These are phyloP conservation scores for Caenorhabditis sulstoni DNA, from an alignment of 2,888 invertebrate species.

Conservation along the genomic window DNA sequence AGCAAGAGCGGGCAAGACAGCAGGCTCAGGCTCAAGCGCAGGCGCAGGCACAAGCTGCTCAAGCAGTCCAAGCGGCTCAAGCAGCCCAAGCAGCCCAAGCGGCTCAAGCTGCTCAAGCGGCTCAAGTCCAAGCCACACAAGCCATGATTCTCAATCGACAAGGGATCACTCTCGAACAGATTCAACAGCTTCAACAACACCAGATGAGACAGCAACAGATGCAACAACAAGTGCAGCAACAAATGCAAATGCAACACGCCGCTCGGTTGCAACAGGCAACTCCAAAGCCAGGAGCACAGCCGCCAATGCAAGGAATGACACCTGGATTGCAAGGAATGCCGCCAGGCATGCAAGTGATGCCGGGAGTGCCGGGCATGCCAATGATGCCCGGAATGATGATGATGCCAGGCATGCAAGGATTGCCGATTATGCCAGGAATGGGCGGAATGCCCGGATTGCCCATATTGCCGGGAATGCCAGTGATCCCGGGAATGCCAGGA, in stretches of 20 bases:
- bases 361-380: neutral
- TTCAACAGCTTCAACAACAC: conserved; percentile 14
- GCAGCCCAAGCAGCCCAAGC: neutral
- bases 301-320: neutral
- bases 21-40: too few relatives aligned
- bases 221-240: conserved; percentile 21
- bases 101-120: conserved; percentile 2
- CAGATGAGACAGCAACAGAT: conserved; percentile 1
- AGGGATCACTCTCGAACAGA: conserved; percentile 1
- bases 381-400: neutral
- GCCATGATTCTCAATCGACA: conserved; percentile 24
- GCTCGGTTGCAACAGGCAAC: conserved; percentile 28
- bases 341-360: conserved; percentile 2
- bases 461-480: neutral
- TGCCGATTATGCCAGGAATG: neutral
- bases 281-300: neutral
- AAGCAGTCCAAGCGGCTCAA: conserved; percentile 4
- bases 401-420: neutral
- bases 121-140: neutral
- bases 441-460: conserved; percentile 10
- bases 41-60: neutral
- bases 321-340: conserved; percentile 1
- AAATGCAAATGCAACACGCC: conserved; percentile 28
- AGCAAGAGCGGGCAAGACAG: neutral
- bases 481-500: conserved; percentile 7